Conservation (phyloP, 2,888 invertebrate species). For the Thumatha senex region DNA sequence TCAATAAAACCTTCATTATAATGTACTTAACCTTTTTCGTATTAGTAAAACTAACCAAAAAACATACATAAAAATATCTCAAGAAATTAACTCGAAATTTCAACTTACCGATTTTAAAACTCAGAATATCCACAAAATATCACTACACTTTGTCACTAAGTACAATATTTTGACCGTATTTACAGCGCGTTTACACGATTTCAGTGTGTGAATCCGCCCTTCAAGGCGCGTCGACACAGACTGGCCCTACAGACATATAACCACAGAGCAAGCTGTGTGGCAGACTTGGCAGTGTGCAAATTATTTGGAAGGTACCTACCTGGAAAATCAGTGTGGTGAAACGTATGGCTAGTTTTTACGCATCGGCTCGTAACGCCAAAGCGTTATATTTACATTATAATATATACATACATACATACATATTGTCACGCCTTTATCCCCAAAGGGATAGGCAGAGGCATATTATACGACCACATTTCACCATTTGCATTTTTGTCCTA, state of each 20-base stretch:
- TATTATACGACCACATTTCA: too few species aligned
- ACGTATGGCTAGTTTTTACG: too few species aligned
- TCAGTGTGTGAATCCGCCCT: slow-evolving; percentile 42
- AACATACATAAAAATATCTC: too few species aligned
- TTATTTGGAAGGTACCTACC: slow-evolving; percentile 21
- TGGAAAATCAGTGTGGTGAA: not conserved
- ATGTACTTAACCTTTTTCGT: too few species aligned
- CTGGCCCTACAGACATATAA: slow-evolving; percentile 45
- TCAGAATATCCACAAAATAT: slow-evolving; percentile 22
- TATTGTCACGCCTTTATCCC: too few species aligned
- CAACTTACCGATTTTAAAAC: slow-evolving; percentile 17
- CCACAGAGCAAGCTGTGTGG: slow-evolving; percentile 44
- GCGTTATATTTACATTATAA: too few species aligned
- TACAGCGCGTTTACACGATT: slow-evolving; percentile 35
- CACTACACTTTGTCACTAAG: slow-evolving; percentile 30
- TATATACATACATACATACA: too few species aligned
- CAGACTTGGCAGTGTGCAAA: slow-evolving; percentile 32
- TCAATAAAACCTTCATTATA: too few species aligned
- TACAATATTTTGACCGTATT: slow-evolving; percentile 32
- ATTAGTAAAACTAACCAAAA: too few species aligned
- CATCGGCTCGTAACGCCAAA: too few species aligned
- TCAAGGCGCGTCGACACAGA: slow-evolving; percentile 43
- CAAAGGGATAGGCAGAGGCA: too few species aligned
- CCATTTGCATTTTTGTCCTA: too few species aligned
- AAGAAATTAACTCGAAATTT: not conserved